Percentiles rank a stretch among this genome's conserved stretches.
Evolutionary conservation across 2,888 invertebrate species (phyloP).

Genomic region (Apodemia duryi): DNA sequence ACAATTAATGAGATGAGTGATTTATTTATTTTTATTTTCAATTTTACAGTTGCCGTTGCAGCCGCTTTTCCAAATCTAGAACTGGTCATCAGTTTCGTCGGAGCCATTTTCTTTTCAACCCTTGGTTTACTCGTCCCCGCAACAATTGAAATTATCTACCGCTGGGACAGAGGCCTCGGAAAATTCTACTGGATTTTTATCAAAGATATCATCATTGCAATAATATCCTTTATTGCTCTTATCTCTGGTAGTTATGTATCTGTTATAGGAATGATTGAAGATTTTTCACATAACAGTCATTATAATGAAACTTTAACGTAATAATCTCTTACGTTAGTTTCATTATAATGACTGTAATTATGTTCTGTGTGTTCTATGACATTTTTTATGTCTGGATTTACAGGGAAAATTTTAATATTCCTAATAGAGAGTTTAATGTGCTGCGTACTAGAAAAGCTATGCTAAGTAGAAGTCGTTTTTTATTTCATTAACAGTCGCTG

Average conservation of each 20-base stretch:
- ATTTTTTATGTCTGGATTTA: no score
- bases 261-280: conserved; percentile 54
- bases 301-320: conserved; percentile 15
- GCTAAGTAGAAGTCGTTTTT: no score
- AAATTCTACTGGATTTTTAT: conserved; percentile 81
- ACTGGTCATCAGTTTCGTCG: conserved; percentile 92
- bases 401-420: no score
- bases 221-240: conserved; percentile 53
- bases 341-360: not conserved
- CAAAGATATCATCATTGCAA: conserved; percentile 79
- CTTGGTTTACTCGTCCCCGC: conserved; percentile 88
- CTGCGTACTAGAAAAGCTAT: no score
- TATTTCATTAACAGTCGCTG: no score
- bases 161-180: conserved; percentile 84
- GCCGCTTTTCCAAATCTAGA: conserved; percentile 90
- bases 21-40: conserved; percentile 5
- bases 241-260: conserved; percentile 64
- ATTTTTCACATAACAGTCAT: conserved; percentile 34
- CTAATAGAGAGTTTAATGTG: no score
- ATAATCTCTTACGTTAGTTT: conserved; percentile 9
- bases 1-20: no score
- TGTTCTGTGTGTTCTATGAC: no score
- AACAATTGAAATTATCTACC: conserved; percentile 84
- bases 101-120: conserved; percentile 86
- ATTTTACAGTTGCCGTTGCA: conserved; percentile 82